Percentiles rank a stretch among this genome's conserved stretches.
These are phyloP conservation scores for Amblyteles armatorius DNA, from an alignment of 2,888 invertebrate genomes.

Conservation along the genomic window DNA sequence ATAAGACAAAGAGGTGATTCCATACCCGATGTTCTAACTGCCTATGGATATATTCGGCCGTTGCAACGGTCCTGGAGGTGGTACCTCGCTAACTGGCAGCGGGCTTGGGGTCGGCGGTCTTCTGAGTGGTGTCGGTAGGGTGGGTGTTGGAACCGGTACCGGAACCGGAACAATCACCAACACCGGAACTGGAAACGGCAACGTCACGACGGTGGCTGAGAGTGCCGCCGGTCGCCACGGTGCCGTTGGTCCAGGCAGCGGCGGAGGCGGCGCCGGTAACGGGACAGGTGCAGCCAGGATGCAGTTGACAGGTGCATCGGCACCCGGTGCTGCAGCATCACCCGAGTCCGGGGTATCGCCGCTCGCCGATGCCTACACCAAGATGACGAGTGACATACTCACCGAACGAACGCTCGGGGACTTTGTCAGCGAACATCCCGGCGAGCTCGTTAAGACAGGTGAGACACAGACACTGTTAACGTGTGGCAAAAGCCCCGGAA, in stretches of 20 bases:
- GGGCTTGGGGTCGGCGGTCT: constrained; percentile 70
- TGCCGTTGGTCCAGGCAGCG: constrained; percentile 56
- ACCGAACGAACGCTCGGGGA: constrained; percentile 95
- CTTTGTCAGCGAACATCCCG: constrained; percentile 95
- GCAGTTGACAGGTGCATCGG: constrained; percentile 83
- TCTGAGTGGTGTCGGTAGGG: constrained; percentile 63
- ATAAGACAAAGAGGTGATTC: constrained; percentile 73
- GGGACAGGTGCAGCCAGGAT: constrained; percentile 74
- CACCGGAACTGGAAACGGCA: constrained; percentile 72
- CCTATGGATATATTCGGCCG: constrained; percentile 85
- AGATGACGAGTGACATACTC: constrained; percentile 95
- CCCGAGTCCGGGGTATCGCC: constrained; percentile 84
- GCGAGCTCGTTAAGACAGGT: constrained; percentile 95
- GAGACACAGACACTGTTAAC: constrained; percentile 31
- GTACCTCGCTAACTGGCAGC: constrained; percentile 78
- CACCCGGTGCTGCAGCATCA: constrained; percentile 83
- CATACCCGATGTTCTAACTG: constrained; percentile 82
- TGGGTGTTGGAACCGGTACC: constrained; percentile 65
- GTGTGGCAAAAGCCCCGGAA: neutral
- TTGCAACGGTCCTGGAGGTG: constrained; percentile 82
- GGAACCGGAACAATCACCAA: constrained; percentile 68
- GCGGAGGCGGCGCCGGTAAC: constrained; percentile 59
- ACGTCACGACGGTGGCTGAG: constrained; percentile 69
- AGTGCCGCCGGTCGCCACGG: constrained; percentile 69
- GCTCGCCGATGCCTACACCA: constrained; percentile 85